Conservation (phyloP, 2,113 vertebrate species). For the Ceratotherium simum region DNA sequence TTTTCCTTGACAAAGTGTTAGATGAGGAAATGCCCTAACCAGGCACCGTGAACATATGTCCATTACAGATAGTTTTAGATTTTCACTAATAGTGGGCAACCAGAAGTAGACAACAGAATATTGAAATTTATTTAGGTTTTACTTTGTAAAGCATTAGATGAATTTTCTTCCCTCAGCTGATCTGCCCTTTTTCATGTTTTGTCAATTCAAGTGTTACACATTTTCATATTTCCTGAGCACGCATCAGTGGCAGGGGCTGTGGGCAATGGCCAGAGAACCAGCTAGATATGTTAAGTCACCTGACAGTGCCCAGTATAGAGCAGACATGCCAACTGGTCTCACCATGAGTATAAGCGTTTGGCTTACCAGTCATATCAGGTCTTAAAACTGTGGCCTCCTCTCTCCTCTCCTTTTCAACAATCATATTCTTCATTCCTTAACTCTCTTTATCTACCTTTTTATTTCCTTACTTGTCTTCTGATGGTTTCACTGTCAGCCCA, state of each 20-base stretch:
- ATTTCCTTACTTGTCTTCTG: background rate
- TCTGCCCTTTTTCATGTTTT: background rate
- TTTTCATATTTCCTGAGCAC: background rate
- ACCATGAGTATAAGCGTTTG: rapidly evolving
- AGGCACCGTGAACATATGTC: no score
- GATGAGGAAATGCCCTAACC: background rate
- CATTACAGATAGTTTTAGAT: background rate
- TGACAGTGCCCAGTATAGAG: rapidly evolving
- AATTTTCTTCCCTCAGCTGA: background rate
- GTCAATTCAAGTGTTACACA: background rate
- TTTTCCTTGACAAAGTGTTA: background rate
- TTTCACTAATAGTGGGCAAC: background rate
- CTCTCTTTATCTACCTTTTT: background rate
- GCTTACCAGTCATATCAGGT: background rate
- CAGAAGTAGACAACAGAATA: background rate
- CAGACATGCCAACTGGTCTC: background rate
- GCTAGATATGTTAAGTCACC: background rate
- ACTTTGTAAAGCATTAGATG: background rate
- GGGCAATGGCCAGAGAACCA: background rate
- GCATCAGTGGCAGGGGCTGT: no score
- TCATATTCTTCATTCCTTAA: background rate
- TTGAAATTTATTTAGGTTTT: background rate
- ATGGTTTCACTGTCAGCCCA: background rate
- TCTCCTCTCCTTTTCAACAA: background rate
- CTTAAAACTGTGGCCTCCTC: background rate